Evolutionary conservation across 2,113 vertebrate species (phyloP).

Genomic region (Microtus montanus): DNA sequence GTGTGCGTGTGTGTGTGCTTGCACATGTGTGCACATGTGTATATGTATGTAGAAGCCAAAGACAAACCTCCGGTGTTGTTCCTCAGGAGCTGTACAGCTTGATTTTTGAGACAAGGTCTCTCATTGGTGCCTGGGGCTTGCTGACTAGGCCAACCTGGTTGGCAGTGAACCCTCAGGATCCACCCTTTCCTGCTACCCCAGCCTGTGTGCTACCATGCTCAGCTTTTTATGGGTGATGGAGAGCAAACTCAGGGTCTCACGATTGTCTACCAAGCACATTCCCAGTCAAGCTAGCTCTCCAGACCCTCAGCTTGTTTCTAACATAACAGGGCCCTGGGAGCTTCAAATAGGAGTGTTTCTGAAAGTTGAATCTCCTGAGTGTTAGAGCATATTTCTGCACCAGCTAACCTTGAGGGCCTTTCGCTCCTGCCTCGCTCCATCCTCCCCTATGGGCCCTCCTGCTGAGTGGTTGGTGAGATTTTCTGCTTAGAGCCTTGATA

Average conservation of each 20-base stretch:
- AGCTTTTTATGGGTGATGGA: not conserved
- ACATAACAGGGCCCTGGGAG: not conserved
- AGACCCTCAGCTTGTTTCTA: not conserved
- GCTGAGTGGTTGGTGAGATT: not conserved
- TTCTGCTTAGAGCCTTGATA: not conserved
- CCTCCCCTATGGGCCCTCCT: not conserved
- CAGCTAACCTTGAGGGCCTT: not conserved
- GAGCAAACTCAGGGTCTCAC: too few relatives aligned
- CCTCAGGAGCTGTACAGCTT: not conserved
- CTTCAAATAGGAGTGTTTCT: not conserved
- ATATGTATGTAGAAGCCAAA: not conserved
- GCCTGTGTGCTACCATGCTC: not conserved
- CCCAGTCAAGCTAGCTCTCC: not conserved
- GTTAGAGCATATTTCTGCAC: conserved; percentile 20
- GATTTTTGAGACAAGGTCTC: not conserved
- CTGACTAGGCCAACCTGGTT: not conserved
- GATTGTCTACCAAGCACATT: too few relatives aligned
- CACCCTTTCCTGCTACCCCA: too few relatives aligned
- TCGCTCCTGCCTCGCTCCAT: not conserved
- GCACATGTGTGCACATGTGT: not conserved
- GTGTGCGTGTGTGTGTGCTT: not conserved
- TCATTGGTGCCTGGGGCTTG: not conserved
- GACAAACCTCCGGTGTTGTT: not conserved
- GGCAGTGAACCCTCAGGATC: not conserved
- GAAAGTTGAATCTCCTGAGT: not conserved